Evolutionary conservation across 2,113 vertebrate genomes (phyloP).

Genomic region (Dasyprocta punctata): DNA sequence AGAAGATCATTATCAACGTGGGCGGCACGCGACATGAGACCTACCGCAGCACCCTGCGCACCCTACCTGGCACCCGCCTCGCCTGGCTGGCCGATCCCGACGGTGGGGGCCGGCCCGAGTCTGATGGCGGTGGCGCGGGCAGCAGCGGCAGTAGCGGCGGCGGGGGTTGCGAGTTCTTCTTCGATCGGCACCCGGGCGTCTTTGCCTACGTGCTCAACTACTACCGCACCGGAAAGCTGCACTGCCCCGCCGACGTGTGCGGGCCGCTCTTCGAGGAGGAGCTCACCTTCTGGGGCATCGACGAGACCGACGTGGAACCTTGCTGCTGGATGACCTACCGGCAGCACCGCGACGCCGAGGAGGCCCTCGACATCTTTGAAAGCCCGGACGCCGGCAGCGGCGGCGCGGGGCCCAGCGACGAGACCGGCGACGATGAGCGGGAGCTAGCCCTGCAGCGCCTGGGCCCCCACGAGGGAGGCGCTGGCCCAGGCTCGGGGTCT

Average conservation of each 20-base stretch:
- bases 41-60: constrained; percentile 96
- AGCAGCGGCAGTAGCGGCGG: constrained; percentile 86
- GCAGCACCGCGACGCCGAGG: constrained; percentile 97
- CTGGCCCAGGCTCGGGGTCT: constrained; percentile 86
- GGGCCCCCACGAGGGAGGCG: constrained; percentile 89
- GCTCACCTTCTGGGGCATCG: constrained; percentile 98
- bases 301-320: constrained; percentile 98
- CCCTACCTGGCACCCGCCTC: constrained; percentile 96
- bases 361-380: constrained; percentile 97
- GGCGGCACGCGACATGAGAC: constrained; percentile 98
- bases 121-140: constrained; percentile 87
- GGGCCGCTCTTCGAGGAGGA: constrained; percentile 98
- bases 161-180: constrained; percentile 94
- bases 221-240: constrained; percentile 98
- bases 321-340: constrained; percentile 99
- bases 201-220: constrained; percentile 99
- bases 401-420: constrained; percentile 75
- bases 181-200: constrained; percentile 97
- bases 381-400: constrained; percentile 92
- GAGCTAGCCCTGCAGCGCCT: constrained; percentile 90
- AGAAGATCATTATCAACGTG: constrained; percentile 97
- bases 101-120: constrained; percentile 88
- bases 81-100: constrained; percentile 95
- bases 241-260: constrained; percentile 98
- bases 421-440: constrained; percentile 84